Evolutionary conservation across 2,113 vertebrate genomes (phyloP), one percentile per base, ranked within the genome.

Genomic region (Myotis yumanensis): DNA sequence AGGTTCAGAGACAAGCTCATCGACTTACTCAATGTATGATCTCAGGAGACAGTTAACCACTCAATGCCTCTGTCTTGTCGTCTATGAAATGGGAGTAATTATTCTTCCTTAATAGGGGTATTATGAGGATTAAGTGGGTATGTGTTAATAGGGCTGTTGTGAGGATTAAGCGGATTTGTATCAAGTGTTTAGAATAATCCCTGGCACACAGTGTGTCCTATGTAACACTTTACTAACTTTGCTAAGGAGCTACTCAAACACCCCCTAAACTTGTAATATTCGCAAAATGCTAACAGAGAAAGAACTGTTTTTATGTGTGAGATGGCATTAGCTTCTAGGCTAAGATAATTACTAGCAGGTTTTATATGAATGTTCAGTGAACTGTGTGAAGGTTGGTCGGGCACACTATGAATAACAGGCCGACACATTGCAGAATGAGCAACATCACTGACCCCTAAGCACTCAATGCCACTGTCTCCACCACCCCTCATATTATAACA

Each of bases 401-500:
- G 25, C 30, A 32, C 11, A 46, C 71, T 51, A 8, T 43, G 52
- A 79, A 18, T 23, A 18, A 1, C 37, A 40, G 68, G 40, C 72
- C 32, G 48, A 5, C n/a, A 23, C 25, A 23, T 5, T 40, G 22
- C 28, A 84, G 20, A 69, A 43, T 15, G 11, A 32, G 40, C 3
- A 30, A 10, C 9, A 12, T 18, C 16, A 11, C 9, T 32, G 22
- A 25, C 16, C 25, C 35, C 12, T 11, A 3, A 4, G 8, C 12
- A 2, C 11, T 16, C 18, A 22, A 1, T 0, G 11, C 14, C 54
- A 62, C 3, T 23, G 17, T 37, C 90, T 85, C 72, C 37, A 72
- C 0, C 3, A 2, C 2, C 12, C 3, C 8, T 35, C 54, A 0
- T 4, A 6, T 20, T 5, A 8, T 28, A 46, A 81, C 23, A 88